Evolutionary conservation across 2,113 vertebrate genomes (phyloP), one percentile per base, ranked within the genome.

Genomic region (Ovibos moschatus): DNA sequence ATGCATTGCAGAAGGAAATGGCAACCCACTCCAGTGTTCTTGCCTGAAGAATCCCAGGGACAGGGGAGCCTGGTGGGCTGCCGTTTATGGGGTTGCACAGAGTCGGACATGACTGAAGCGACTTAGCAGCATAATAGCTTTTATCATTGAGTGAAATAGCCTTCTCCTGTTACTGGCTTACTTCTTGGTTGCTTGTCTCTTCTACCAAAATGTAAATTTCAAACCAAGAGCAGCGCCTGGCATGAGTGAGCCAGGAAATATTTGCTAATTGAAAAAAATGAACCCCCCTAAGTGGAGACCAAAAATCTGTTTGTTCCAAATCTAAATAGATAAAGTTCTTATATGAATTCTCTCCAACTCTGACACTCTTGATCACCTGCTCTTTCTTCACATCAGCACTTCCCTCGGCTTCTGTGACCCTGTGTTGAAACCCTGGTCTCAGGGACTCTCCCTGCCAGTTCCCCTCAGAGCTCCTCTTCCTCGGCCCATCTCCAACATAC

Each of bases 401-500:
- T 43, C 53, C 53, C 23, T 36, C 19, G 9, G 13, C 5, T 50
- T 50, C 51, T 10, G 11, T 21, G 53, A 86, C 30, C 17, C 50
- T 53, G 11, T 60, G 13, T 5, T 6, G 28, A 51, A 50, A 45
- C 40, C 91, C n/a, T 76, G 2, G 4, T 67, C 33, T 55, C 87
- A 55, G 60, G 15, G 36, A 55, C 43, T 91, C 30, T 30, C 8
- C 40, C 83, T 81, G 10, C 76, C 10, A 12, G 30, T 50, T 94
- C 40, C 83, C 60, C 19, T 84, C n/a, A 43, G 60, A n/a, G 60
- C 3, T 30, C 33, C 33, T 84, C 58, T 40, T 60, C 57, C n/a
- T 60, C 0, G 1, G 50, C 7, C n/a, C 14, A 17, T 28, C 43
- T 25, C 27, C 6, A 1, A 9, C 40, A 45, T 1, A 9, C 3